Evolutionary conservation across 2,113 vertebrate species (phyloP).

Genomic region (Nematolebias whitei): DNA sequence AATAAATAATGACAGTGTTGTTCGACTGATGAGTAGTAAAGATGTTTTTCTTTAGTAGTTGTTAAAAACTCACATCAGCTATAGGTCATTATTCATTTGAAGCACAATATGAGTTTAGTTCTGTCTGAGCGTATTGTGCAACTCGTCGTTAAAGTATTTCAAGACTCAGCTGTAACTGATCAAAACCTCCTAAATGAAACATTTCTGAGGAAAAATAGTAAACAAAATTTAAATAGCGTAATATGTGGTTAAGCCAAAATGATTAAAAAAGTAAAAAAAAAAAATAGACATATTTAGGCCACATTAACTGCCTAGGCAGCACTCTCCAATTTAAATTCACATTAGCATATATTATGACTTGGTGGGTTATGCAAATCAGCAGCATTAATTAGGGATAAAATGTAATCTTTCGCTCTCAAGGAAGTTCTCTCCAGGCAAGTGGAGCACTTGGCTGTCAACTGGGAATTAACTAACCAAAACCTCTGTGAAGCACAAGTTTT

Average conservation of each 20-base stretch:
- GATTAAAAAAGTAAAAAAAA: conserved; percentile 58
- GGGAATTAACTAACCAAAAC: conserved; percentile 80
- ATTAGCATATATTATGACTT: conserved; percentile 81
- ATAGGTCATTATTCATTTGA: conserved; percentile 23
- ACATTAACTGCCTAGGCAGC: conserved; percentile 65
- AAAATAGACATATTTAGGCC: conserved; percentile 76
- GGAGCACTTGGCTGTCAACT: conserved; percentile 72
- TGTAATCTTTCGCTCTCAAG: conserved; percentile 68
- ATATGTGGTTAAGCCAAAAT: conserved; percentile 38
- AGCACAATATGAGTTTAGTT: conserved; percentile 18
- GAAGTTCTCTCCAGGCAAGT: conserved; percentile 69
- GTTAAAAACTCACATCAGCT: conserved; percentile 14
- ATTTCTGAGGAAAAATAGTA: conserved; percentile 14
- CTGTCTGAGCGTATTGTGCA: conserved; percentile 29
- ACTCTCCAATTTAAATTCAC: conserved; percentile 70
- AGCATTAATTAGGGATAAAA: conserved; percentile 79
- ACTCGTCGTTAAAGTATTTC: not conserved
- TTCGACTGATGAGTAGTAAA: no score
- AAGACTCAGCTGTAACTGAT: conserved; percentile 9
- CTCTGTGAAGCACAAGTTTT: conserved; percentile 67
- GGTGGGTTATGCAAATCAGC: conserved; percentile 74
- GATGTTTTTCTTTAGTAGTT: no score
- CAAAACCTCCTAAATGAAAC: conserved; percentile 22
- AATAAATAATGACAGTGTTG: no score
- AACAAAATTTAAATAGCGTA: conserved; percentile 13